Conservation (phyloP, 2,888 invertebrate species). For the Eupelmus urozonus region DNA sequence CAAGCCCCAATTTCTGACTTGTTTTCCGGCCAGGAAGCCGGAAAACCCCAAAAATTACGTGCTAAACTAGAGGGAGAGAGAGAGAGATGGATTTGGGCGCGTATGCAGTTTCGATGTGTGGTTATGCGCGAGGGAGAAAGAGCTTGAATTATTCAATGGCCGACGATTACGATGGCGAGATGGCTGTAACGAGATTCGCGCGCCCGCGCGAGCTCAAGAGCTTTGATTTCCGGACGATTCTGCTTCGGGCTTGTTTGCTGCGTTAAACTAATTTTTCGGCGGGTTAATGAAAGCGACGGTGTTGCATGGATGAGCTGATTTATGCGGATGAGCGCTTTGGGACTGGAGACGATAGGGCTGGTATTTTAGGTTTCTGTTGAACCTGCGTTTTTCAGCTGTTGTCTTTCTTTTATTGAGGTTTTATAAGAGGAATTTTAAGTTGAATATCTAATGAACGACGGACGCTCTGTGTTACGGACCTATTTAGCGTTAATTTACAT, state of each 20-base stretch:
- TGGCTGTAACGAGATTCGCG: constrained; percentile 22
- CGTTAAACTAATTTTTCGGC: constrained; percentile 6
- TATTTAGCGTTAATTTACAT: not conserved
- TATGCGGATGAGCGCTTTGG: not conserved
- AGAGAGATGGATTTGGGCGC: too few species aligned
- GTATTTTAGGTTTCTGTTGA: too few species aligned
- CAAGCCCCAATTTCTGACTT: constrained; percentile 44
- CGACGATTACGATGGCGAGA: constrained; percentile 5
- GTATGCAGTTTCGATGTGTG: constrained; percentile 1
- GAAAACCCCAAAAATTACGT: constrained; percentile 52
- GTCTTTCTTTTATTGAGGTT: too few species aligned
- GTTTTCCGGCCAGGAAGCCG: constrained; percentile 47
- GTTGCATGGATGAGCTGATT: not conserved
- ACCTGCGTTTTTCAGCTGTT: too few species aligned
- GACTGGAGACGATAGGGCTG: too few species aligned
- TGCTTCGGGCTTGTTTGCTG: constrained; percentile 4
- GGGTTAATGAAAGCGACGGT: not conserved
- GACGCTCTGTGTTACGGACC: too few species aligned
- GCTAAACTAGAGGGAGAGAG: too few species aligned
- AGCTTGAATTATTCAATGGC: constrained; percentile 43
- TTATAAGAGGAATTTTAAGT: too few species aligned
- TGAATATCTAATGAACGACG: too few species aligned
- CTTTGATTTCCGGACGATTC: constrained; percentile 26
- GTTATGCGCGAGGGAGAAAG: too few species aligned
- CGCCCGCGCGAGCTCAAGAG: too few species aligned